phyloP scores from a whole-genome alignment of 2,797 vertebrate genomes.

The Acridotheres tristis region DNA sequence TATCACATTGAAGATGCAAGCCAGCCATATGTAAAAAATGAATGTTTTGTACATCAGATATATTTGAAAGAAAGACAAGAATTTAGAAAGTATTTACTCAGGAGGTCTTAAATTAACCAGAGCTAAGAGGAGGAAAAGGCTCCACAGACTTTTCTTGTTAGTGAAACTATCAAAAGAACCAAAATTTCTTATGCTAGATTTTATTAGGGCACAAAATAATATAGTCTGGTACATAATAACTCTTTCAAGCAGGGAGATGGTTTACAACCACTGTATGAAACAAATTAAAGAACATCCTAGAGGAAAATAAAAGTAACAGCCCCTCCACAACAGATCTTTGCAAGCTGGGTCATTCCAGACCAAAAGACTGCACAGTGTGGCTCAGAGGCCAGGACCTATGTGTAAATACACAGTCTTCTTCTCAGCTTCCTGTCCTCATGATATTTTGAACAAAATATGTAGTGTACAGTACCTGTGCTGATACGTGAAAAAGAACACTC shows the following conservation, averaged over 20 bases:
- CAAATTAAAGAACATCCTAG: neutral
- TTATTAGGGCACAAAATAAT: neutral
- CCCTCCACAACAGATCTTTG: neutral
- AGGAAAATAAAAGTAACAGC: neutral
- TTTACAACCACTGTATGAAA: neutral
- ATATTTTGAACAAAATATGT: neutral
- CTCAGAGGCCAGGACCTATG: neutral
- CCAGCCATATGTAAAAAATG: neutral
- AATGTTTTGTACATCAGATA: neutral
- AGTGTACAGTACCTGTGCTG: too few relatives aligned
- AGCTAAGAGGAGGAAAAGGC: neutral
- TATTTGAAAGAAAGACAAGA: neutral
- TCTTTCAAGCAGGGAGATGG: neutral
- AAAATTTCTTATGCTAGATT: neutral
- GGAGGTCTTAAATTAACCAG: neutral
- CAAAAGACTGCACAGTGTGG: neutral
- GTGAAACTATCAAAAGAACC: neutral
- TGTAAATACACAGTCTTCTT: neutral
- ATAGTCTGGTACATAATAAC: neutral
- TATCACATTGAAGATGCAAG: neutral
- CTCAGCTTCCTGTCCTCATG: neutral
- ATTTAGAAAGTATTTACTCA: neutral
- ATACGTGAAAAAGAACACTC: accelerated
- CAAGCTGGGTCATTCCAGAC: neutral
- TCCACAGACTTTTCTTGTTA: neutral